These are phyloP conservation scores for Calosoma granatense DNA, from an alignment of 1,140 invertebrate genomes.

Conservation along the genomic window DNA sequence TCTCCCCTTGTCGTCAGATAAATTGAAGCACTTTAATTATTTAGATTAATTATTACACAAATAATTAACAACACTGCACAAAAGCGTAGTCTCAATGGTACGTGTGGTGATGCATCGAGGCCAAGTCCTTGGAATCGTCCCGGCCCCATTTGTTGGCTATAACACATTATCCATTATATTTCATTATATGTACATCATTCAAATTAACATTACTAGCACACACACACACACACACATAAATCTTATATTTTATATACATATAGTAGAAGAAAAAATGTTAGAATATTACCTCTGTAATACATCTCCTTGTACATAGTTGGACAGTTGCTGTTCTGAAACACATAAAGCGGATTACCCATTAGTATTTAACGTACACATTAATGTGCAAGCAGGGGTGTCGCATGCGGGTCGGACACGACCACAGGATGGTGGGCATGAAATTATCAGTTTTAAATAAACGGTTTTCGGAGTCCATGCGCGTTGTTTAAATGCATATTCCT, in stretches of 20 bases:
- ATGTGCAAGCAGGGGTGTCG: background rate
- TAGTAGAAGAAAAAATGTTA: too few species aligned
- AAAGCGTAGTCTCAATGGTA: background rate
- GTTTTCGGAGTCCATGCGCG: background rate
- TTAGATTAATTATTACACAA: conserved; percentile 5
- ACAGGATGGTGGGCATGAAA: background rate
- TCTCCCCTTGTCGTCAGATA: too few species aligned
- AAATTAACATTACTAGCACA: background rate
- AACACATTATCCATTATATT: too few species aligned
- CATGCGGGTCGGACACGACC: background rate
- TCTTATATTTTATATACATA: too few species aligned
- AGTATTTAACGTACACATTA: background rate
- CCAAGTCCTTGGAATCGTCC: background rate
- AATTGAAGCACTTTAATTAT: too few species aligned
- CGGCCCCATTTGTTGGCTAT: background rate
- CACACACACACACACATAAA: background rate
- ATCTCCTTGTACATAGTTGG: conserved; percentile 62
- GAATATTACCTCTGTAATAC: conserved; percentile 51
- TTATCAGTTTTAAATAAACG: conserved; percentile 8
- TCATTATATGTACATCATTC: background rate
- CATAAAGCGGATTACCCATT: conserved; percentile 16
- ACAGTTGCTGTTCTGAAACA: conserved; percentile 50
- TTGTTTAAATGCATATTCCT: conserved; percentile 7
- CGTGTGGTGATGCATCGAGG: background rate
- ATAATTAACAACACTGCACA: conserved; percentile 6